Evolutionary conservation across 2,888 invertebrate genomes (phyloP), one percentile per base, ranked within the genome.

Genomic region (Diachrysia chrysitis): DNA sequence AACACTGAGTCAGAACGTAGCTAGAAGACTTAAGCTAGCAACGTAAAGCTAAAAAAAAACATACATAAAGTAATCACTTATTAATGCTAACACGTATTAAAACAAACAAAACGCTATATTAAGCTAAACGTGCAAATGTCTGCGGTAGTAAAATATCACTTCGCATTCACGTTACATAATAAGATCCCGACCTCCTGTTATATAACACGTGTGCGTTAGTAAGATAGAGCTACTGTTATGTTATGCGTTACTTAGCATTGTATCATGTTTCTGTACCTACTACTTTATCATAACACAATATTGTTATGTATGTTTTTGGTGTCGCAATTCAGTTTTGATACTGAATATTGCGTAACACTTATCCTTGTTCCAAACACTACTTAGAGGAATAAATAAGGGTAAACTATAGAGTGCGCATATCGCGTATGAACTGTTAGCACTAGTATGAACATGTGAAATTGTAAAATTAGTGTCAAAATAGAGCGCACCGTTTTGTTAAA

Each of bases 191-290:
- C 46, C 17, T 62, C 55, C n/a, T 59, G 64, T 68, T 66, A 37
- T 58, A 76, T 79, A 68, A 72, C 58, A 64, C 17, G 25, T 35
- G 48, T 69, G 60, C 62, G 69, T 76, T 66, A 73, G 58, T 55
- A 42, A 77, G 42, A 66, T 62, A 66, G 63, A 67, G 60, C 12
- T 16, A 19, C 14, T 7, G 35, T 32, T 37, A 57, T 4, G 48
- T 17, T 32, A 7, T 3, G 19, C 29, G 37, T 25, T 16, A 48
- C 5, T 17, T 17, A 4, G 16, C 21, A 48, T 16, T 37, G 55
- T 46, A 53, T 51, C 35, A 58, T 58, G 21, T 25, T 42, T 48
- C 9, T 48, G 46, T 42, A 42, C 17, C 14, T 42, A 42, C 17
- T 16, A 9, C 37, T 61, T 2, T 17, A 17, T 42, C 19, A 19